Percentiles rank a stretch among this genome's conserved stretches.
Conservation (phyloP, 2,113 vertebrate species). For the Ondatra zibethicus region DNA sequence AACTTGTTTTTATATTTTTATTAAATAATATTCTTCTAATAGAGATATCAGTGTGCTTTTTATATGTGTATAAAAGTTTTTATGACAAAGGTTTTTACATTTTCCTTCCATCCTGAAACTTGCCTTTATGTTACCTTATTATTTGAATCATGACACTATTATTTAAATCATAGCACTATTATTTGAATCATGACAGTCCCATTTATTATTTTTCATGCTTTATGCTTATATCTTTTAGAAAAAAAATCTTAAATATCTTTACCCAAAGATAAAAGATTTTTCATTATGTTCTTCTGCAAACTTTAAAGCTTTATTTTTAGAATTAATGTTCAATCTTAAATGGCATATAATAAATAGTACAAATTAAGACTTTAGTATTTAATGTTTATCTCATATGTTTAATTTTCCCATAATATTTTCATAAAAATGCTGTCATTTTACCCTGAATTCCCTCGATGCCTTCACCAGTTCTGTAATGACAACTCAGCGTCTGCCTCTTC, state of each 20-base stretch:
- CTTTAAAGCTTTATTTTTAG: not conserved
- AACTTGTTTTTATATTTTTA: not conserved
- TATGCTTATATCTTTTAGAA: not conserved
- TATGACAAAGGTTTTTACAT: not conserved
- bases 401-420: slow-evolving; percentile 20
- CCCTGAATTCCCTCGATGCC: not conserved
- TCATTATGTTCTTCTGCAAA: not conserved
- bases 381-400: not conserved
- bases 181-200: not conserved
- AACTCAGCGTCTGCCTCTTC: not conserved
- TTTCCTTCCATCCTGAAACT: not conserved
- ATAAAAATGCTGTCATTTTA: not conserved
- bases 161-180: not conserved
- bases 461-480: not conserved
- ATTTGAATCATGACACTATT: not conserved
- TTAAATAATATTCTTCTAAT: not conserved
- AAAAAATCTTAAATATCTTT: not conserved
- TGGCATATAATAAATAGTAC: not conserved
- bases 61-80: not conserved
- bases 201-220: not conserved
- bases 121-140: not conserved
- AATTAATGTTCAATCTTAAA: not conserved
- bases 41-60: not conserved
- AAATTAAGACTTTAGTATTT: not conserved
- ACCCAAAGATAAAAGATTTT: not conserved